Conservation (phyloP, 2,113 vertebrate genomes). For the Stomatorhinus ivindoensis region DNA sequence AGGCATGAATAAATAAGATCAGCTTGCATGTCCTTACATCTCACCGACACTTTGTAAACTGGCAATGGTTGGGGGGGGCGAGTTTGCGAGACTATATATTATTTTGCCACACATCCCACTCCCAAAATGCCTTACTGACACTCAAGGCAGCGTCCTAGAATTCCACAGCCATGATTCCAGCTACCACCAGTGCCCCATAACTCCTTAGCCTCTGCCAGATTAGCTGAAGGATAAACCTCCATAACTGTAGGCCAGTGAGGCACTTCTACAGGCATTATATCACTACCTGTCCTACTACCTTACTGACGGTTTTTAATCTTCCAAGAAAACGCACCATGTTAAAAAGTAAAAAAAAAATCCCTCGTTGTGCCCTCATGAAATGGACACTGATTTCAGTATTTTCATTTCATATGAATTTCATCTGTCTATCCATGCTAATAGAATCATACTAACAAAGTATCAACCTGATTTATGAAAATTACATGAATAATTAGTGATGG, state of each 20-base stretch:
- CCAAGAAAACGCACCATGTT: neutral
- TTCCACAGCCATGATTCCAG: slow-evolving; percentile 41
- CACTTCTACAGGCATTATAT: neutral
- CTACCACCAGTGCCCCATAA: slow-evolving; percentile 25
- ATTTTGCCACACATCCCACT: slow-evolving; percentile 29
- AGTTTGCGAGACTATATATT: slow-evolving; percentile 23
- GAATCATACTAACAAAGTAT: neutral
- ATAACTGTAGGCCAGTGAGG: slow-evolving; percentile 22
- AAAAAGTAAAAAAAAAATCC: neutral
- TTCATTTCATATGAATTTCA: neutral
- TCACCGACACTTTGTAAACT: slow-evolving; percentile 37
- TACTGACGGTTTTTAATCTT: neutral
- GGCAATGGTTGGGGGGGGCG: neutral
- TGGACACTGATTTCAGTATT: neutral
- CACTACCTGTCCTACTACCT: neutral
- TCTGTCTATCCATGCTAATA: neutral
- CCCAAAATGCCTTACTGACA: slow-evolving; percentile 32
- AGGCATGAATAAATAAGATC: slow-evolving; percentile 46
- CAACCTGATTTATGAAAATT: neutral
- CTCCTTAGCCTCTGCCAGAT: slow-evolving; percentile 2
- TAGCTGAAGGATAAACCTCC: slow-evolving; percentile 24
- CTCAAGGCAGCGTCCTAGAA: slow-evolving; percentile 32
- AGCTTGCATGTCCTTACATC: slow-evolving; percentile 40
- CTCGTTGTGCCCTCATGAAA: neutral
- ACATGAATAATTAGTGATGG: neutral